Conservation (phyloP, 1,140 invertebrate genomes). For the Asbolus verrucosus region DNA sequence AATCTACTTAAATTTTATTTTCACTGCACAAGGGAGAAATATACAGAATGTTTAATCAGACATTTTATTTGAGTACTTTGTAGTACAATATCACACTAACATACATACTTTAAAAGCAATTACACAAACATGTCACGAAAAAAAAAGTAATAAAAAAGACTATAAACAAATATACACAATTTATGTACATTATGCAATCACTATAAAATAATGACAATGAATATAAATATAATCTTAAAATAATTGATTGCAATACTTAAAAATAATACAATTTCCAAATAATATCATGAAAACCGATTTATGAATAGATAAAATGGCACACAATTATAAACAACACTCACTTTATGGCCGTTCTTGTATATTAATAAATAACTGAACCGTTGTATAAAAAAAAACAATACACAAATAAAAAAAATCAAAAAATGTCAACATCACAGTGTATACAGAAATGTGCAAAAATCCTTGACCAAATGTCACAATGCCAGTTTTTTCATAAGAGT, state of each 20-base stretch:
- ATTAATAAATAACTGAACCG: constrained; percentile 16
- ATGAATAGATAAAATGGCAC: constrained; percentile 28
- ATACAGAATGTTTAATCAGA: background rate
- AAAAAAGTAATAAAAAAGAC: constrained; percentile 30
- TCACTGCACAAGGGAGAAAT: too few relatives aligned
- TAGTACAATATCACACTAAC: constrained; percentile 57
- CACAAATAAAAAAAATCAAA: constrained; percentile 6
- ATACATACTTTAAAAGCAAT: constrained; percentile 55
- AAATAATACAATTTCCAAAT: too few relatives aligned
- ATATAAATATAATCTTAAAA: background rate
- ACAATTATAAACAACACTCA: constrained; percentile 31
- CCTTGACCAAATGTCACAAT: background rate
- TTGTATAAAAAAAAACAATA: constrained; percentile 30
- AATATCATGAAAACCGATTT: constrained; percentile 27
- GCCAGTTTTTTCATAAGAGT: background rate
- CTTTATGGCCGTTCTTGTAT: background rate
- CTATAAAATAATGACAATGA: background rate
- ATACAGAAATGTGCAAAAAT: constrained; percentile 49
- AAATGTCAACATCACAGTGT: constrained; percentile 49
- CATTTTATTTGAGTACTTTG: constrained; percentile 51
- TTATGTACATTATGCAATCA: constrained; percentile 44
- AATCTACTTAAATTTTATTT: too few relatives aligned
- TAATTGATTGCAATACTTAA: constrained; percentile 7
- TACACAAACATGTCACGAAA: constrained; percentile 45
- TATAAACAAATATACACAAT: constrained; percentile 50